Base-by-base conservation (phyloP, 2,797 vertebrate species). In the Poeciliopsis infans region DNA sequence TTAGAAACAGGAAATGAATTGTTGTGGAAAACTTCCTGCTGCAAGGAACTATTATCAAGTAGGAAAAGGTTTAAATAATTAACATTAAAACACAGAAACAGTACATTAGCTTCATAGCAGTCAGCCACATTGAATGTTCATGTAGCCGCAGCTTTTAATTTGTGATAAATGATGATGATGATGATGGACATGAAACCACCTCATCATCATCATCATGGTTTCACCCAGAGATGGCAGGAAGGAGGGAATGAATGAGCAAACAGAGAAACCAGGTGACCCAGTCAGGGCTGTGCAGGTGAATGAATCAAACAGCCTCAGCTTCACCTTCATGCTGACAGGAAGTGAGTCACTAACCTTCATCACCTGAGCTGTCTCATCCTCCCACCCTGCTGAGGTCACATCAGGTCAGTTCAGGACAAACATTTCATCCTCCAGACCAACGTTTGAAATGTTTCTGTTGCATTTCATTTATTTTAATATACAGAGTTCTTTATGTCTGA, bases 301-400 rank as follows among this genome's bases (percentile, higher is more conserved):
- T 5, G 41, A 69, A 69, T 69, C 39, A 69, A 69, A 45, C 66
- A 69, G 4, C 45, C 36, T 72, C n/a, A 47, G 71, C 71, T 72
- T 72, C 70, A 46, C 43, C n/a, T 16, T 18, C 45, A 43, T n/a
- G 13, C 47, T 53, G 49, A 82, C 25, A 74, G 59, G 74, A 64
- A 85, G 83, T 77, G 77, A 82, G 39, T 85, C 78, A 78, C 72
- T 55, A 13, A 69, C 61, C 57, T 53, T 69, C 72, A 78, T 69
- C 36, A 41, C 33, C 61, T 64, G 61, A 64, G 33, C 61, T 36
- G 61, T 36, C 20, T 39, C 64, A 39, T 68, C 36, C 20, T 68
- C 64, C 64, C 36, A n/a, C 23, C 39, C 66, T 43, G 66, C 39
- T n/a, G 66, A n/a, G 36, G 64, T 25, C 8, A 41, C 36, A 2